Base-by-base conservation (phyloP, 1,140 invertebrate species). In the Metaphire vulgaris region DNA sequence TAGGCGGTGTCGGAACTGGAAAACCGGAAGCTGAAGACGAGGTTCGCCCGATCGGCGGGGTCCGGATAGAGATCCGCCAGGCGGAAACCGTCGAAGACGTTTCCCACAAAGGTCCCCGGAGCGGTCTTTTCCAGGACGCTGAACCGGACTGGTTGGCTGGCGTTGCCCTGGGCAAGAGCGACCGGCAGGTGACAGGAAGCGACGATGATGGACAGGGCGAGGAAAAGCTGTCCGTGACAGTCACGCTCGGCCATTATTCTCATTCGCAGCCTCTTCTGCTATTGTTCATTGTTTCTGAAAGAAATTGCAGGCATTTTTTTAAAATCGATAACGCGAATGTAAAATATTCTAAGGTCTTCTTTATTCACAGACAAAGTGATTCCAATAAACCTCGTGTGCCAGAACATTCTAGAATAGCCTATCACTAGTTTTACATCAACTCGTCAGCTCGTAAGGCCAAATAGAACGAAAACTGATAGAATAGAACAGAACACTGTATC, bases 11-110 rank as follows among this genome's bases (percentile, higher is more conserved):
- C 64, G 14, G 66, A 29, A 2, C 28, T 41, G 41, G 69, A 67
- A 16, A 67, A 64, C 2, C 75, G 74, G 29, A 78, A 75, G 15
- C 33, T 75, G 74, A 75, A 75, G 16, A 33, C 28, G 6, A 78
- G 69, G 14, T 33, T 41, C 1, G 28, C 69, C 33, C 68, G 21
- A 0, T 26, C 71, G 1, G 32, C 69, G 12, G 34, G 30, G 32
- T 56, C 21, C 6, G 65, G 26, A 30, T 71, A 75, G 0, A n/a
- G 6, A 2, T 70, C 15, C 31, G 30, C 41, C 29, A 78, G 69
- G 12, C 41, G 12, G 0, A 68, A 56, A 29, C 75, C 33, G 21
- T 64, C 69, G 26, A 34, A 32, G 28, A 78, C 29, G 69, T 75
- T 75, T 1, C 68, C 73, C 15, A 78, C 65, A 67, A 74, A 69